phyloP scores from a whole-genome alignment of 2,888 invertebrate species.

The Apantesis nais region DNA sequence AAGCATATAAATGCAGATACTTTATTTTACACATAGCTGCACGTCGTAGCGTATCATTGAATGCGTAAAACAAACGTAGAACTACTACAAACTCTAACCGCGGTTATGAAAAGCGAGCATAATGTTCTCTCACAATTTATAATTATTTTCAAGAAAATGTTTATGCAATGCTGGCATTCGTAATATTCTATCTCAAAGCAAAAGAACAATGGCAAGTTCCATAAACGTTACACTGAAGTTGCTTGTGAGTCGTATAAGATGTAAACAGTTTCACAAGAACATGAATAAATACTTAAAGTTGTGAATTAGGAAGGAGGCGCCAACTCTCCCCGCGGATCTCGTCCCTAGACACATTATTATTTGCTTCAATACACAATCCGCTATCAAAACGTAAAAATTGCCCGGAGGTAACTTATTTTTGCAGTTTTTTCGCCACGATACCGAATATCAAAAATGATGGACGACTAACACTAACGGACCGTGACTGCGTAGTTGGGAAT shows the following conservation, averaged over 20 bases:
- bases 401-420: conserved; percentile 45
- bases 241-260: conserved; percentile 33
- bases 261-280: conserved; percentile 44
- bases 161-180: neutral
- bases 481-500: conserved; percentile 36
- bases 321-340: conserved; percentile 40
- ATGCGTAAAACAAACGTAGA: neutral
- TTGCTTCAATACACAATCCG: conserved; percentile 59
- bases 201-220: conserved; percentile 16
- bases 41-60: neutral
- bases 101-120: neutral
- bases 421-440: conserved; percentile 50
- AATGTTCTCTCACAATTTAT: neutral
- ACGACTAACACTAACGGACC: conserved; percentile 58
- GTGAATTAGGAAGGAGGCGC: conserved; percentile 49
- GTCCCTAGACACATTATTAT: conserved; percentile 62
- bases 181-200: conserved; percentile 3
- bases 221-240: conserved; percentile 31
- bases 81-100: neutral
- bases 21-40: neutral
- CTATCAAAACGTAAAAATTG: conserved; percentile 57
- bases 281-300: conserved; percentile 51
- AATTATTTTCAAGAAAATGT: neutral
- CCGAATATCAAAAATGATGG: conserved; percentile 63
- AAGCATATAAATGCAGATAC: neutral